Evolutionary conservation across 2,113 vertebrate species (phyloP).

Genomic region (Hemibagrus wyckioides): DNA sequence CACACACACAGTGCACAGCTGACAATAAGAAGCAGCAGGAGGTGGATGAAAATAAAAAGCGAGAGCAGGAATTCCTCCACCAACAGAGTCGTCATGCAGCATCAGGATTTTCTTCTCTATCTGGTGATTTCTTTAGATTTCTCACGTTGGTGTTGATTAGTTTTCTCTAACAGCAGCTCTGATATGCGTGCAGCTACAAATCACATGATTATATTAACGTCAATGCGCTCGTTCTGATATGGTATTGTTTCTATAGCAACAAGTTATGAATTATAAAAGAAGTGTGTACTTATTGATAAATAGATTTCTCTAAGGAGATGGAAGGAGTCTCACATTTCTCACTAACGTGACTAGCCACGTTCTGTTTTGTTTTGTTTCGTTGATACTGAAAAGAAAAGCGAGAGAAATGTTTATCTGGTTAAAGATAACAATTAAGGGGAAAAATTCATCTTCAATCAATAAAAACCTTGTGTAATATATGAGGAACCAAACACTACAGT

Average conservation of each 20-base stretch:
- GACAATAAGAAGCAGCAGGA: constrained; percentile 55
- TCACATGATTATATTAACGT: background rate
- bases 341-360: background rate
- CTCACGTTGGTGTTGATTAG: background rate
- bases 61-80: constrained; percentile 24
- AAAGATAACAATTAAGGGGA: background rate
- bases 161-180: background rate
- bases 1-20: constrained; percentile 42
- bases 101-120: background rate
- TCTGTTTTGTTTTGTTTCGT: background rate
- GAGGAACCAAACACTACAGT: background rate
- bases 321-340: background rate
- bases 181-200: background rate
- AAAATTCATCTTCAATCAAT: background rate
- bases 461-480: too few species aligned
- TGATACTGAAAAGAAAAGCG: background rate
- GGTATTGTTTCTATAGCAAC: background rate
- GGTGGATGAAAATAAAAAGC: constrained; percentile 12
- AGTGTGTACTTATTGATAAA: background rate
- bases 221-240: background rate
- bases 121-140: background rate
- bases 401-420: background rate
- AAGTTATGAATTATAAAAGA: too few species aligned
- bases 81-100: background rate
- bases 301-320: background rate